A percentile compares a stretch with the other conserved stretches of the same genome.
Conservation (phyloP, 2,888 invertebrate species). For the Eupeodes luniger region DNA sequence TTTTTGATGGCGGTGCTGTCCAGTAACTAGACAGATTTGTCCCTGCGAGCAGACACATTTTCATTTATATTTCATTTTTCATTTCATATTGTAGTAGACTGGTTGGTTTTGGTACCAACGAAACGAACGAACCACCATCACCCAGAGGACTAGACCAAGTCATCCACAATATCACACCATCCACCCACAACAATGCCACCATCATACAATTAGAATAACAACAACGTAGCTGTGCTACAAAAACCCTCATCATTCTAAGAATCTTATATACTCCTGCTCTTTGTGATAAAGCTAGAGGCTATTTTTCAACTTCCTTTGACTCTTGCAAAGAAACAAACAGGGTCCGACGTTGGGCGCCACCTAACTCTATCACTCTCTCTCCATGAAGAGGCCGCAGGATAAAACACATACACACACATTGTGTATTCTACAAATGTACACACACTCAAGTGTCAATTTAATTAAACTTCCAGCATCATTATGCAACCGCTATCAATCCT, state of each 20-base stretch:
- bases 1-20: constrained; percentile 72
- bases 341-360: constrained; percentile 28
- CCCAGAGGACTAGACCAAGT: constrained; percentile 2
- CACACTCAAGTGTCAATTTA: constrained; percentile 52
- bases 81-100: constrained; percentile 42
- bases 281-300: constrained; percentile 42
- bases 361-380: background rate
- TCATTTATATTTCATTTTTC: constrained; percentile 76
- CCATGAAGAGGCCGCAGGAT: background rate
- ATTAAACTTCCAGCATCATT: constrained; percentile 69
- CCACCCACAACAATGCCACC: constrained; percentile 6
- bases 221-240: constrained; percentile 39
- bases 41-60: constrained; percentile 68
- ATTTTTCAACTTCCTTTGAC: constrained; percentile 62
- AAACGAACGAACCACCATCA: background rate
- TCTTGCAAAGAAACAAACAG: constrained; percentile 34
- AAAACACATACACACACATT: background rate
- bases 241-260: constrained; percentile 39
- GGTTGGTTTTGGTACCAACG: background rate
- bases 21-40: constrained; percentile 73
- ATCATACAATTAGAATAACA: constrained; percentile 54
- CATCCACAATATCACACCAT: constrained; percentile 1
- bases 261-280: background rate
- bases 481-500: constrained; percentile 61
- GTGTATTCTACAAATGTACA: background rate